Evolutionary conservation across 2,113 vertebrate genomes (phyloP).

Genomic region (Ictalurus furcatus): DNA sequence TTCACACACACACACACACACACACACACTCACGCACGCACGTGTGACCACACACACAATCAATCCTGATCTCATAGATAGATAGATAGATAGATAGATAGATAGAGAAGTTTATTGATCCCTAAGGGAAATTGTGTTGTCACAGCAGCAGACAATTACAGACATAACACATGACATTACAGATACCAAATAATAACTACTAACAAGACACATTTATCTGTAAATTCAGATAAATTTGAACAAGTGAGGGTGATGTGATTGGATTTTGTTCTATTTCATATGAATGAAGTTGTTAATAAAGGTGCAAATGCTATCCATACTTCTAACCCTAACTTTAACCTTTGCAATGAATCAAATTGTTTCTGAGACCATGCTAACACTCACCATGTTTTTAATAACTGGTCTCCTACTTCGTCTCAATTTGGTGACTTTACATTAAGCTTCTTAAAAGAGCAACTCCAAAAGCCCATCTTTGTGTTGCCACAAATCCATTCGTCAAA

Average conservation of each 20-base stretch:
- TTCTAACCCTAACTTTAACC: not conserved
- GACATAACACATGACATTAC: not conserved
- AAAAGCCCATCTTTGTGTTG: not conserved
- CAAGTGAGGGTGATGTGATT: not conserved
- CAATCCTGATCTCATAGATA: not conserved
- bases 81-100: not conserved
- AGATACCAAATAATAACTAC: not conserved
- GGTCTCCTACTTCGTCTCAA: not conserved
- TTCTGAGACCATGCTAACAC: not conserved
- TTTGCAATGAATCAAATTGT: not conserved
- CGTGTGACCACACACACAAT: not conserved
- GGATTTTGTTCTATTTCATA: not conserved
- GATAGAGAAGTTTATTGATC: not conserved
- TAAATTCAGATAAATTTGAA: not conserved
- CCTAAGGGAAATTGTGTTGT: not conserved
- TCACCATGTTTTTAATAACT: not conserved
- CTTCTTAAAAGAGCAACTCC: not conserved
- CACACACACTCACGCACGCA: conserved; percentile 22
- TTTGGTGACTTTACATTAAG: not conserved
- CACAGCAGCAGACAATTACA: not conserved
- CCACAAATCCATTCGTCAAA: not conserved
- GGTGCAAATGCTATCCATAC: not conserved
- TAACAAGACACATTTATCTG: too few species aligned
- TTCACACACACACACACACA: conserved; percentile 29
- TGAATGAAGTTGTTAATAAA: not conserved